Percentiles rank a stretch among this genome's conserved stretches.
Evolutionary conservation across 2,113 vertebrate species (phyloP).

Genomic region (Suricata suricatta): DNA sequence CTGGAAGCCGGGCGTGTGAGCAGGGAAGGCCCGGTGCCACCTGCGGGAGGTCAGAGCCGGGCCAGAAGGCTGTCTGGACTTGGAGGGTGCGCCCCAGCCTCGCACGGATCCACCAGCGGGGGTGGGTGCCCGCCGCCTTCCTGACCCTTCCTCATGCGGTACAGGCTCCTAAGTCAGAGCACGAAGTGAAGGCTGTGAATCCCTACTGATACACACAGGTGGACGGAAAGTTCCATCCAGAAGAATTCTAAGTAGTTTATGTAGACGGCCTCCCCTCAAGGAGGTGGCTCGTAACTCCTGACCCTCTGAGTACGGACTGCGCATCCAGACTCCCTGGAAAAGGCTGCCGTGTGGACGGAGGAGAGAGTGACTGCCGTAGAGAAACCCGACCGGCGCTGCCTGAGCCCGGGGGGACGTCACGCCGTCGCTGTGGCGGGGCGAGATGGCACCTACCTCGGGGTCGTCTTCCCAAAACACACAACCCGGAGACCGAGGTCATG

Average conservation of each 20-base stretch:
- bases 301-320: no score
- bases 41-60: no score
- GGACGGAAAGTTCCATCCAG: not conserved
- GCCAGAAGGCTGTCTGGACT: not conserved
- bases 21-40: not conserved
- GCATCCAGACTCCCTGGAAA: fast-evolving
- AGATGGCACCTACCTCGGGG: not conserved
- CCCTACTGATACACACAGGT: fast-evolving
- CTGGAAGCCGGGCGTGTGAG: not conserved
- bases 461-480: not conserved
- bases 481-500: not conserved
- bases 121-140: fast-evolving
- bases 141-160: not conserved
- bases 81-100: not conserved
- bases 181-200: fast-evolving
- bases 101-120: fast-evolving
- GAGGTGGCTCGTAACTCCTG: not conserved
- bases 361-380: fast-evolving
- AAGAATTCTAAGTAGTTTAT: not conserved
- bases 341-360: not conserved
- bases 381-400: fast-evolving
- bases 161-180: not conserved
- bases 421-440: not conserved
- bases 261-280: no score
- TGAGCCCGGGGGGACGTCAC: not conserved